Percentiles rank a stretch among this genome's conserved stretches.
phyloP scores from a whole-genome alignment of 2,797 vertebrate species.

The Rhabdophis nuchalis region DNA sequence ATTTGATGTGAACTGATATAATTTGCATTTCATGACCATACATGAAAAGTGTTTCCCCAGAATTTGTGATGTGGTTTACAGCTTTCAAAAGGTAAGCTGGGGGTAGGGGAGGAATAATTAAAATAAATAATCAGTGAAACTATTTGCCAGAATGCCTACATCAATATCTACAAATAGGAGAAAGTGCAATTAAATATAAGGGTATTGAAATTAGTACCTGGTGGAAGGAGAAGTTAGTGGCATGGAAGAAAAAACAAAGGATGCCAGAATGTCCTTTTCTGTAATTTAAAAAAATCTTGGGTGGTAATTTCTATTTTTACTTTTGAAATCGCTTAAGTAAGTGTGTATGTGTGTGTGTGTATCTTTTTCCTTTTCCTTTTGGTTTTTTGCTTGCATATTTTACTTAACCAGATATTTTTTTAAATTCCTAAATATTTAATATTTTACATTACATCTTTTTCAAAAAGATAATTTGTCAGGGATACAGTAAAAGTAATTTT shows the following conservation, averaged over 20 bases:
- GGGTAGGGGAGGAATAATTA: not conserved
- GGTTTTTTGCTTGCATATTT: not conserved
- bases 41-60: not conserved
- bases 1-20: not conserved
- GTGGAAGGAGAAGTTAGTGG: not conserved
- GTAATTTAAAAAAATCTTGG: not conserved
- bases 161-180: not conserved
- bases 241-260: not conserved
- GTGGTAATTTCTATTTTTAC: not conserved
- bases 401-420: not conserved
- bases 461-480: not conserved
- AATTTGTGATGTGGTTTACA: not conserved
- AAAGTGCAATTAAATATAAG: not conserved
- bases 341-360: not conserved
- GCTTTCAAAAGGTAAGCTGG: not conserved
- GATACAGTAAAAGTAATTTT: not conserved
- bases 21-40: not conserved
- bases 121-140: not conserved
- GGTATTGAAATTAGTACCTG: not conserved
- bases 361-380: not conserved
- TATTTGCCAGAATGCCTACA: not conserved
- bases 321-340: not conserved
- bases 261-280: not conserved
- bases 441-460: not conserved
- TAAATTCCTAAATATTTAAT: not conserved